Conservation (phyloP, 2,888 invertebrate genomes). For the Odontocerum albicorne region DNA sequence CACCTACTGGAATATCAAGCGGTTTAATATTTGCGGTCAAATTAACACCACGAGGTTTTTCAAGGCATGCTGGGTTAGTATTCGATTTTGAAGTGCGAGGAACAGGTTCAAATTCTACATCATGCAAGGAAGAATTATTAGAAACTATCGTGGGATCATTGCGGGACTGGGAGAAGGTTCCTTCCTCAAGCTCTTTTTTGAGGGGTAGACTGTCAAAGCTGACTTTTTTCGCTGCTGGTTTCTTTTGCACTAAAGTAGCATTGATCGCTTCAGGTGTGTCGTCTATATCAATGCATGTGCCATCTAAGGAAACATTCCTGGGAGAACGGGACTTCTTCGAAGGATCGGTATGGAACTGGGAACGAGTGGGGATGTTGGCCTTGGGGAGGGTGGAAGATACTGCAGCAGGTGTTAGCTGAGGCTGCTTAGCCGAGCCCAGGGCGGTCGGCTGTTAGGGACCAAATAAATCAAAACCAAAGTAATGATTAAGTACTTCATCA, state of each 20-base stretch:
- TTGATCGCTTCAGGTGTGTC: not conserved
- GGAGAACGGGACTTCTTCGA: constrained; percentile 4
- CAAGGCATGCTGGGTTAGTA: constrained; percentile 30
- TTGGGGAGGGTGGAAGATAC: constrained; percentile 43
- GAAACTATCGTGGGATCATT: not conserved
- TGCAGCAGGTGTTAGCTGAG: constrained; percentile 33
- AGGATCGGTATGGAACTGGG: constrained; percentile 34
- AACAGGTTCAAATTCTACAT: constrained; percentile 11
- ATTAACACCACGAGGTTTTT: no score
- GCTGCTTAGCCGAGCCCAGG: constrained; percentile 27
- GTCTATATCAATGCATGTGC: constrained; percentile 29
- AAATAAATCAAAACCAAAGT: constrained; percentile 30
- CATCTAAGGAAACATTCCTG: constrained; percentile 11
- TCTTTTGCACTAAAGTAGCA: constrained; percentile 21
- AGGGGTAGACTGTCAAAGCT: constrained; percentile 31
- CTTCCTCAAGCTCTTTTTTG: constrained; percentile 2
- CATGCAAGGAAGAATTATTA: constrained; percentile 17
- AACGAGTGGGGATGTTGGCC: constrained; percentile 36
- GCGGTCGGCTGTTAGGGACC: constrained; percentile 26
- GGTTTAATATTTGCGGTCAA: constrained; percentile 9
- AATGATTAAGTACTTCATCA: constrained; percentile 7
- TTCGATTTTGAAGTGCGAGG: not conserved
- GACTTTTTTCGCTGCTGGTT: constrained; percentile 32
- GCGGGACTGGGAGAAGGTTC: not conserved
- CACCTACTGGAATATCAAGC: constrained; percentile 10